These are phyloP conservation scores for Leptinotarsa texana DNA, from an alignment of 1,140 invertebrate genomes.

Conservation along the genomic window DNA sequence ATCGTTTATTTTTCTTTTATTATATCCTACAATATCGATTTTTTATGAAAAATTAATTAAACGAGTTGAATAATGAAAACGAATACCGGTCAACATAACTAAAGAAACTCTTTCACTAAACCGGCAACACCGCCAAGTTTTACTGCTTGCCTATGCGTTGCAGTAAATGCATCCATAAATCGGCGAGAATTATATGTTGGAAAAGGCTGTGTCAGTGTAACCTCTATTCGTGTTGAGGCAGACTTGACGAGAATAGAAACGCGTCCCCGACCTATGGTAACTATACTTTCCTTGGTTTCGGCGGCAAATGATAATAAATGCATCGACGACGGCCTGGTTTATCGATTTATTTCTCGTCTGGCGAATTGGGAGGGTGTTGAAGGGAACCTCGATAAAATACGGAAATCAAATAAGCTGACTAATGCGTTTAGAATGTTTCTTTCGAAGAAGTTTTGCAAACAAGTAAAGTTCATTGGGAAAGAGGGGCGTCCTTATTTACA, in stretches of 20 bases:
- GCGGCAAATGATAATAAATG: neutral
- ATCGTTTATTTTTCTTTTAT: no score
- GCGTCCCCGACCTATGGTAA: neutral
- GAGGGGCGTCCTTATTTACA: no score
- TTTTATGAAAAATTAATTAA: no score
- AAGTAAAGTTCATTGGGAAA: no score
- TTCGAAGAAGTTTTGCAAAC: no score
- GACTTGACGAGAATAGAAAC: constrained; percentile 1
- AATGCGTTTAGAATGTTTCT: neutral
- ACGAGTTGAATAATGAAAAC: no score
- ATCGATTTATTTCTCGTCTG: constrained; percentile 6
- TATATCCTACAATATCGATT: no score
- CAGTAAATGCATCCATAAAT: neutral
- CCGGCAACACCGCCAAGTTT: neutral
- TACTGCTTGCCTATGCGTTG: neutral
- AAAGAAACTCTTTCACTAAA: neutral
- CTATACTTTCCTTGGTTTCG: neutral
- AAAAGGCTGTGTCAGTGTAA: neutral
- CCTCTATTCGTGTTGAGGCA: neutral
- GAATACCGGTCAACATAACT: no score
- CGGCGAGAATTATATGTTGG: no score
- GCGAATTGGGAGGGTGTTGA: neutral
- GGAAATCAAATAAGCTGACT: neutral
- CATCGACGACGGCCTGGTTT: neutral
- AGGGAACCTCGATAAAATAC: neutral